phyloP scores from a whole-genome alignment of 2,797 vertebrate species.

The Acanthiza pusilla region DNA sequence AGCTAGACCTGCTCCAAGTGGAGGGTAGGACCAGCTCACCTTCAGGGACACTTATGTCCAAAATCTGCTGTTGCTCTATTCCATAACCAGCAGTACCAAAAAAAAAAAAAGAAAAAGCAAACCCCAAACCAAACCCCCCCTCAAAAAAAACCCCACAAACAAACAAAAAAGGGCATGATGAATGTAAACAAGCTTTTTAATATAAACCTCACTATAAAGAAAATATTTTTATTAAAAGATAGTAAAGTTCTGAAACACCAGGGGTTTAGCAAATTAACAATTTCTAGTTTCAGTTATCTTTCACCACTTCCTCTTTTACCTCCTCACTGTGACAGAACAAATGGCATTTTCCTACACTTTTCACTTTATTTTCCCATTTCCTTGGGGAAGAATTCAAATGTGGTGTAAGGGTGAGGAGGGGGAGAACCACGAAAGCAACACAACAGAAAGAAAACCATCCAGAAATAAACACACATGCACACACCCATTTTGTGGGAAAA shows the following conservation, averaged over 20 bases:
- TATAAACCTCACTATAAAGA: not conserved
- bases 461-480: not conserved
- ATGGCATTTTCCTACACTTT: not conserved
- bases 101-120: no score
- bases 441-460: not conserved
- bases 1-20: not conserved
- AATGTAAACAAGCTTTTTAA: not conserved
- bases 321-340: not conserved
- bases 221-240: not conserved
- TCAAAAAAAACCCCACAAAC: no score
- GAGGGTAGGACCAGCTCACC: not conserved
- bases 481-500: not conserved
- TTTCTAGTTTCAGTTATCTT: not conserved
- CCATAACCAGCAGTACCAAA: not conserved
- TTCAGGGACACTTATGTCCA: not conserved
- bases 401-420: not conserved
- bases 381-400: not conserved
- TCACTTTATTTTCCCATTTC: not conserved
- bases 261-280: not conserved
- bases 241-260: not conserved
- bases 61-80: not conserved
- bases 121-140: no score
- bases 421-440: not conserved
- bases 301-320: not conserved
- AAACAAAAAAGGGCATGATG: not conserved